Evolutionary conservation across 2,888 invertebrate species (phyloP), one percentile per base, ranked within the genome.

Genomic region (Dusona sp.): DNA sequence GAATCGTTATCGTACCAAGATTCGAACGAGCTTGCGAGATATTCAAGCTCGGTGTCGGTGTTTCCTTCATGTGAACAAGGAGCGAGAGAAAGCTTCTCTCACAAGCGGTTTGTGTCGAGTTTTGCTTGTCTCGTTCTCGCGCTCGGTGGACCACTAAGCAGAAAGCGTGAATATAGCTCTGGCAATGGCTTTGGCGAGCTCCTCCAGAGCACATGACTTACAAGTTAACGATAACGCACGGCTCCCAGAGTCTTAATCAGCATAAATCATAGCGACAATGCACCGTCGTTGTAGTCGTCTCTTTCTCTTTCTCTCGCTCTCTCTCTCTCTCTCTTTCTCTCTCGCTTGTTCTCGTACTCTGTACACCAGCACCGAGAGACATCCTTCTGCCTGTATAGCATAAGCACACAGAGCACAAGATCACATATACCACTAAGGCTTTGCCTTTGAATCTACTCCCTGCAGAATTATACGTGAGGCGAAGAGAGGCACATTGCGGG

Each of bases 171-270:
- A 70, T 75, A 77, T 75, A 82, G 75, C 74, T 86, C 82, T 86
- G 83, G 87, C 83, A 74, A 85, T 79, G 82, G 83, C 88, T 88
- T 72, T 61, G 82, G 79, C 88, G 89, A 91, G 86, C 89, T 89
- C 88, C 88, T 85, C 89, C 85, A 79, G 87, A 78, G 73, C 79
- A 84, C 91, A 90, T 91, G 91, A 92, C 91, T 93, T 93, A 93
- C 91, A 92, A 92, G 91, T 92, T 90, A 91, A 90, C 92, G 93
- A 93, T 93, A 93, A 92, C 92, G 91, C 91, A 91, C 91, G 90
- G 90, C 90, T 90, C 92, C 92, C 91, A 90, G 91, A 92, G 92
- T 93, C 93, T 94, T 94, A 93, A 94, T 94, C 93, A 94, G 92
- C 92, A 91, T 94, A 93, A 93, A 94, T 93, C 93, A 93, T 93